Conservation (phyloP, 2,888 invertebrate genomes). For the Eilema sororculum region DNA sequence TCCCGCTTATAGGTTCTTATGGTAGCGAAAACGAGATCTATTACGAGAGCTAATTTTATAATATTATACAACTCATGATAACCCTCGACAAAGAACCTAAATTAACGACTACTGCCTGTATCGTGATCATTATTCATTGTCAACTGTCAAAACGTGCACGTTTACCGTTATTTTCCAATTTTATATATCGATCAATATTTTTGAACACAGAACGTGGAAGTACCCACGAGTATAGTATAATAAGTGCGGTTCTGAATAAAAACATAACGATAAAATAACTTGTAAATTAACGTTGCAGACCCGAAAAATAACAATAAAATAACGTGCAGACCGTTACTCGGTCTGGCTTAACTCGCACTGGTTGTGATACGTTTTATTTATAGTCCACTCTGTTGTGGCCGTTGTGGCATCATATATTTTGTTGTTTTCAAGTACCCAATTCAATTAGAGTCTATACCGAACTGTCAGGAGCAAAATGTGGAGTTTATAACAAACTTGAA, state of each 20-base stretch:
- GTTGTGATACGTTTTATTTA: too few relatives aligned
- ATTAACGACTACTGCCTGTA: not conserved
- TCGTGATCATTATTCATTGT: conserved; percentile 4
- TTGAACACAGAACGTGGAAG: not conserved
- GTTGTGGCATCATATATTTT: not conserved
- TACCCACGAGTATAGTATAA: not conserved
- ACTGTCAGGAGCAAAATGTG: conserved; percentile 14
- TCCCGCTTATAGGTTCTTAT: too few relatives aligned
- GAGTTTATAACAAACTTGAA: conserved; percentile 2
- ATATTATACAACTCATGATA: not conserved
- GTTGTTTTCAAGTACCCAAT: not conserved
- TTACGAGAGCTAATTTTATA: not conserved
- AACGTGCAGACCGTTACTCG: not conserved
- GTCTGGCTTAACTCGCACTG: not conserved
- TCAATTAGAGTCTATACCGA: conserved; percentile 16
- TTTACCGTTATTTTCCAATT: not conserved
- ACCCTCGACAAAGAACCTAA: not conserved
- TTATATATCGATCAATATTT: not conserved
- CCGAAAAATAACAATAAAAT: not conserved
- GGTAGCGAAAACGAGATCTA: too few relatives aligned
- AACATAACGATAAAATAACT: not conserved
- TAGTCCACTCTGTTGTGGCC: too few relatives aligned
- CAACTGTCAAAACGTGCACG: not conserved
- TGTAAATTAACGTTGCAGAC: not conserved
- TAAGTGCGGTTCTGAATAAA: not conserved